Conservation (phyloP, 2,888 invertebrate genomes). For the Elysia crispata region DNA sequence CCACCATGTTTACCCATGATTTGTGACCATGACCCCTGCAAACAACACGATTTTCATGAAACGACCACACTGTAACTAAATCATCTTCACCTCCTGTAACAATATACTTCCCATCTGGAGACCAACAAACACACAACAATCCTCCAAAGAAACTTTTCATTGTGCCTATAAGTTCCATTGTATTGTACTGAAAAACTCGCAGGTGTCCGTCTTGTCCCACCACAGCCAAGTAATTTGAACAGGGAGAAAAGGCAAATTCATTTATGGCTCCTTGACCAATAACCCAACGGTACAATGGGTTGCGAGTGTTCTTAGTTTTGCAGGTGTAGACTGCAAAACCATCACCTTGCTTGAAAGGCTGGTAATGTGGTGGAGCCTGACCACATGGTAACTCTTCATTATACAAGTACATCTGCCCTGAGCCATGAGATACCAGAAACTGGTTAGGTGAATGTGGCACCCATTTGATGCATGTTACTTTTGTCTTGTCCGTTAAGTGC, state of each 20-base stretch:
- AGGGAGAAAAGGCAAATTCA: conserved; percentile 97
- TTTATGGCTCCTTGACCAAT: conserved; percentile 86
- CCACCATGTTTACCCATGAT: conserved; percentile 98
- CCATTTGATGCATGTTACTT: conserved; percentile 98
- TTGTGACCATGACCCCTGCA: conserved; percentile 98
- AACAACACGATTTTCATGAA: conserved; percentile 93
- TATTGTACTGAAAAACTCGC: conserved; percentile 96
- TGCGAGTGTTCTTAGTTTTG: conserved; percentile 96
- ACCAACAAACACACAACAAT: conserved; percentile 98
- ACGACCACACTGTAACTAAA: conserved; percentile 97
- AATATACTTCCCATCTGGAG: conserved; percentile 92
- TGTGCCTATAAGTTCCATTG: conserved; percentile 93
- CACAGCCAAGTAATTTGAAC: conserved; percentile 92
- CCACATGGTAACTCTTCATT: conserved; percentile 93
- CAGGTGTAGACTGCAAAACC: conserved; percentile 96
- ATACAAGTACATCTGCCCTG: conserved; percentile 97
- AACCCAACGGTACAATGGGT: conserved; percentile 90
- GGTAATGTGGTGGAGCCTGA: conserved; percentile 93
- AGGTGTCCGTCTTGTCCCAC: conserved; percentile 93
- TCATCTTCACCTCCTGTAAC: conserved; percentile 99
- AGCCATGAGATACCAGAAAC: conserved; percentile 95
- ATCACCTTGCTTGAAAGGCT: conserved; percentile 95
- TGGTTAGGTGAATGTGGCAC: conserved; percentile 95
- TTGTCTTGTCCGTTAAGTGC: conserved; percentile 94
- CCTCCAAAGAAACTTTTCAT: conserved; percentile 99